Conservation (phyloP, 2,888 invertebrate genomes). For the Acanthosepion lycidas region DNA sequence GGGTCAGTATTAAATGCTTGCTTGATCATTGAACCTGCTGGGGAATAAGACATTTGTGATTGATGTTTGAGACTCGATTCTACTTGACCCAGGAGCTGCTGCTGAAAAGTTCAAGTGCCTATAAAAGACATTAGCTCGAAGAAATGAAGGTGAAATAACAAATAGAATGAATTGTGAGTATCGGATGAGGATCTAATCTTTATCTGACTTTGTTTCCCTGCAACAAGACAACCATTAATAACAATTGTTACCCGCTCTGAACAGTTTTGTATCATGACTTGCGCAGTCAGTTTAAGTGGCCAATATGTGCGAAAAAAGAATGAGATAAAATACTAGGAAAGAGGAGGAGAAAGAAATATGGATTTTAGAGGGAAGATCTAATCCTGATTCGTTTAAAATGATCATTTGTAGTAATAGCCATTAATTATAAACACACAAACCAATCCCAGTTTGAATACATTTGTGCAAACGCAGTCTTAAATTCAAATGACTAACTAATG, state of each 20-base stretch:
- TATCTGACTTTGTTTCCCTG: background rate
- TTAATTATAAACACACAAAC: background rate
- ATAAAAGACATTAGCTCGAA: background rate
- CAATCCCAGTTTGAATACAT: background rate
- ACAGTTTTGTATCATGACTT: background rate
- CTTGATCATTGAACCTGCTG: background rate
- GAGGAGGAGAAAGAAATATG: too few species aligned
- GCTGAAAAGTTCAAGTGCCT: slow-evolving; percentile 9
- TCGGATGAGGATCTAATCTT: background rate
- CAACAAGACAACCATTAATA: background rate
- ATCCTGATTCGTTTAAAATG: background rate
- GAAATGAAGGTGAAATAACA: background rate
- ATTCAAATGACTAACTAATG: background rate
- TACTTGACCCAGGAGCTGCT: background rate
- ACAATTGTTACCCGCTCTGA: background rate
- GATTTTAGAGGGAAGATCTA: background rate
- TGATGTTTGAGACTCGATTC: background rate
- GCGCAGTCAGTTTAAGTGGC: background rate
- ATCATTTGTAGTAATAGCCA: background rate
- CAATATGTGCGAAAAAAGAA: background rate
- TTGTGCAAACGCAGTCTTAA: background rate
- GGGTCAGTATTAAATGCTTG: background rate
- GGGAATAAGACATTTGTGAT: background rate
- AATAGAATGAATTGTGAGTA: background rate
- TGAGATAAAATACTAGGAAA: background rate